phyloP scores from a whole-genome alignment of 1,140 invertebrate genomes.

The Macrobrachium rosenbergii region DNA sequence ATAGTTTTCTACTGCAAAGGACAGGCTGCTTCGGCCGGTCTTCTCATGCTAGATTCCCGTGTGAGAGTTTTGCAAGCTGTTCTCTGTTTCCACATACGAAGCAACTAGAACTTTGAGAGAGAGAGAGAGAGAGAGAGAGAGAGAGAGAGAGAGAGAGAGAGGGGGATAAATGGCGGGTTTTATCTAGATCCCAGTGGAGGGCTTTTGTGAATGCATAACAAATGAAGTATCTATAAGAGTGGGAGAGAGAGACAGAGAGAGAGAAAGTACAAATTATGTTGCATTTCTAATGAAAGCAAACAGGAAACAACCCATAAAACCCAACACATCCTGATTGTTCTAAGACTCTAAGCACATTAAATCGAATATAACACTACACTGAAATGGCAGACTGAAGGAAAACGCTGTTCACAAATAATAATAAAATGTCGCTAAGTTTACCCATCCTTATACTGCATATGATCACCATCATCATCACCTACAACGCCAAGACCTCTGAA shows the following conservation, averaged over 20 bases:
- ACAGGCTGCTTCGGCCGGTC: no score
- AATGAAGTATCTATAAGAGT: background rate
- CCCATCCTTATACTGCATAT: background rate
- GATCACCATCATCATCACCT: no score
- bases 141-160: slow-evolving; percentile 23
- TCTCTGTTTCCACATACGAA: background rate
- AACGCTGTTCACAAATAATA: no score
- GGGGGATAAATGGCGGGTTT: background rate
- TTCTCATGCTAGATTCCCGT: no score
- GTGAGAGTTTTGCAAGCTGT: background rate
- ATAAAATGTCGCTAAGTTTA: no score
- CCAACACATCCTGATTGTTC: background rate
- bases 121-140: slow-evolving; percentile 7
- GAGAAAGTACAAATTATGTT: background rate
- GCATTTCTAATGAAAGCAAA: background rate
- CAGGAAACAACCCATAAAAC: background rate
- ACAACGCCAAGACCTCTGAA: no score
- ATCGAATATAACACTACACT: no score
- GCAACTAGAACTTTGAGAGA: background rate
- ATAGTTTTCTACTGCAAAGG: no score
- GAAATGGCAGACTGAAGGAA: no score
- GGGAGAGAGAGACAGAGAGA: background rate
- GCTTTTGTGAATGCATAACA: background rate
- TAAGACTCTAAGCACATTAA: no score
- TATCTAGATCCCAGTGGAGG: slow-evolving; percentile 1